These are phyloP conservation scores for Xiphophorus birchmanni DNA, from an alignment of 2,797 vertebrate species.

Conservation along the genomic window DNA sequence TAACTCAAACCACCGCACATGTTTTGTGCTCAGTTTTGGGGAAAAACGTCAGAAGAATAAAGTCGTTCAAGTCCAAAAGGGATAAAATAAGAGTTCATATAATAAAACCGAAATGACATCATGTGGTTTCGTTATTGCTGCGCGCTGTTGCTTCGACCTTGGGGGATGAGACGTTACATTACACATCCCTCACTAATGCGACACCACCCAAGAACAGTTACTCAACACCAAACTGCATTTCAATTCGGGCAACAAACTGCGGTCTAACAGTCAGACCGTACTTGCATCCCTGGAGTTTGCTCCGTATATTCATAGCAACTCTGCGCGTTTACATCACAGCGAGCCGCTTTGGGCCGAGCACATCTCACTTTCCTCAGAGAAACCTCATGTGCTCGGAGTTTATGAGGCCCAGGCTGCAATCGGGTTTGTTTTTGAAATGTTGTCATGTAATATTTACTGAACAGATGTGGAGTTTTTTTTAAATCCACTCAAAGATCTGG, in stretches of 20 bases:
- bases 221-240: conserved; percentile 54
- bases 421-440: conserved; percentile 36
- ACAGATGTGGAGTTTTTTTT: neutral
- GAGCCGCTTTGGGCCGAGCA: conserved; percentile 44
- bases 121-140: conserved; percentile 49
- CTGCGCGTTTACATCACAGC: conserved; percentile 49
- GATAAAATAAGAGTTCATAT: conserved; percentile 30
- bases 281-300: conserved; percentile 32
- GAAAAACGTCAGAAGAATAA: conserved; percentile 21
- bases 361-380: conserved; percentile 29
- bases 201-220: conserved; percentile 61
- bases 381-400: conserved; percentile 26
- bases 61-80: conserved; percentile 10
- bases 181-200: conserved; percentile 58
- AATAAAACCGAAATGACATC: conserved; percentile 52
- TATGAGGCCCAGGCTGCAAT: conserved; percentile 32
- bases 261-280: conserved; percentile 40
- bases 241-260: conserved; percentile 47
- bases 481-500: conserved; percentile 34
- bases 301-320: conserved; percentile 45
- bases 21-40: neutral
- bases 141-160: conserved; percentile 32
- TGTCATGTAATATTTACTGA: conserved; percentile 27
- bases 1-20: neutral
- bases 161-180: conserved; percentile 59